Percentiles rank a stretch among this genome's conserved stretches.
Conservation (phyloP, 2,888 invertebrate genomes). For the Phymatocera aterrima region DNA sequence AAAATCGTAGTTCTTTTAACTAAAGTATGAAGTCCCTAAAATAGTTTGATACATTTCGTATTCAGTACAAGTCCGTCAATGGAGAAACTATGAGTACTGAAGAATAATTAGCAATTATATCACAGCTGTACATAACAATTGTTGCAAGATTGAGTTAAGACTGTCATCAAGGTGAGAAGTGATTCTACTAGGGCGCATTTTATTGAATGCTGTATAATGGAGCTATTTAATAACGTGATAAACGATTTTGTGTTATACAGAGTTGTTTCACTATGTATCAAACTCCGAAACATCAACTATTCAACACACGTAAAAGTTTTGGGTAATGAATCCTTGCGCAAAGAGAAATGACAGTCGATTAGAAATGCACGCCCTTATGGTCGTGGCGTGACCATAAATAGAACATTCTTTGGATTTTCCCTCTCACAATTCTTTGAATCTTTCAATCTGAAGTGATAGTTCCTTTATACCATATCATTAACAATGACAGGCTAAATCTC, state of each 20-base stretch:
- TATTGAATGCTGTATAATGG: background rate
- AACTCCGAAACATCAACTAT: background rate
- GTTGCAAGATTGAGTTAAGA: background rate
- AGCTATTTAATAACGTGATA: background rate
- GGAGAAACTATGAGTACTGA: background rate
- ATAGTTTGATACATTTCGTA: background rate
- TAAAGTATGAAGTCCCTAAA: constrained; percentile 7
- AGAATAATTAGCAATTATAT: background rate
- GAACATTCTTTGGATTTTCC: background rate
- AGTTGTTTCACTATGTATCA: background rate
- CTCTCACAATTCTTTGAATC: background rate
- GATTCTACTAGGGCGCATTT: background rate
- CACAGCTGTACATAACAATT: constrained; percentile 18
- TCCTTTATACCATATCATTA: background rate
- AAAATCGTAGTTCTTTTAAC: background rate
- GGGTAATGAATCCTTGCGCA: background rate
- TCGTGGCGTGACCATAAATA: background rate
- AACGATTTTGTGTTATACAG: background rate
- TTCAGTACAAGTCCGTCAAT: background rate
- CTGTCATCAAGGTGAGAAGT: background rate
- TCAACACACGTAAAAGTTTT: background rate
- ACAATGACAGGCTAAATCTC: background rate
- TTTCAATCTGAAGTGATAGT: background rate
- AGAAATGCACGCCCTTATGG: background rate
- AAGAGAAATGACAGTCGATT: constrained; percentile 20